Conservation (phyloP, 1,140 invertebrate genomes). For the Tetranychus urticae region DNA sequence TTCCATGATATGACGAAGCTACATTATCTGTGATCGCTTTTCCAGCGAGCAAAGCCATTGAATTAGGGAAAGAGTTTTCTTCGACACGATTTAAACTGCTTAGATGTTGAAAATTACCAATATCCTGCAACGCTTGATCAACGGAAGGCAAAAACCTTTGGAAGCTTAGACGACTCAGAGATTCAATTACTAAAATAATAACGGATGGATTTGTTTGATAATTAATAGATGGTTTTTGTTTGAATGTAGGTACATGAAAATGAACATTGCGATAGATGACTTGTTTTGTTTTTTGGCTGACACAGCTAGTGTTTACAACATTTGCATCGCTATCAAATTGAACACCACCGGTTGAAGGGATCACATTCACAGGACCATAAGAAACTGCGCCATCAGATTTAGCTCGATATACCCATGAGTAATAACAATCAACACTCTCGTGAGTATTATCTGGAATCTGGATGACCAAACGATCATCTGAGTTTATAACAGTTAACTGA, state of each 20-base stretch:
- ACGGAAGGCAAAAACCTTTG: conserved; percentile 3
- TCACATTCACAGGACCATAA: not conserved
- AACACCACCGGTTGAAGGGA: not conserved
- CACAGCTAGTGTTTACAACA: not conserved
- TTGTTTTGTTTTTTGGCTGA: no score
- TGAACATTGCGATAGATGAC: not conserved
- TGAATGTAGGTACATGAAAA: not conserved
- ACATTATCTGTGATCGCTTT: not conserved
- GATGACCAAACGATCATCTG: not conserved
- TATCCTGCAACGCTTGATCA: not conserved
- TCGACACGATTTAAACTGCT: conserved; percentile 21
- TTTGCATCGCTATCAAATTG: not conserved
- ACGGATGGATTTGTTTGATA: conserved; percentile 1
- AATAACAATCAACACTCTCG: not conserved
- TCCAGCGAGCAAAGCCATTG: conserved; percentile 20
- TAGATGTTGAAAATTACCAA: conserved; percentile 28
- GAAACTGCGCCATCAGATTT: not conserved
- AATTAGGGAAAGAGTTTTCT: conserved; percentile 24
- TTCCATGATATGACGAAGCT: not conserved
- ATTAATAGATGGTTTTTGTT: not conserved
- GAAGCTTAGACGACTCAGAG: conserved; percentile 2
- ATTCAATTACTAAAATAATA: conserved; percentile 8
- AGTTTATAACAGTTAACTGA: not conserved
- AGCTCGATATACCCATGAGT: not conserved
- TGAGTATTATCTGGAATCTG: not conserved